Evolutionary conservation across 2,888 invertebrate species (phyloP).

Genomic region (Pelosia muscerda): DNA sequence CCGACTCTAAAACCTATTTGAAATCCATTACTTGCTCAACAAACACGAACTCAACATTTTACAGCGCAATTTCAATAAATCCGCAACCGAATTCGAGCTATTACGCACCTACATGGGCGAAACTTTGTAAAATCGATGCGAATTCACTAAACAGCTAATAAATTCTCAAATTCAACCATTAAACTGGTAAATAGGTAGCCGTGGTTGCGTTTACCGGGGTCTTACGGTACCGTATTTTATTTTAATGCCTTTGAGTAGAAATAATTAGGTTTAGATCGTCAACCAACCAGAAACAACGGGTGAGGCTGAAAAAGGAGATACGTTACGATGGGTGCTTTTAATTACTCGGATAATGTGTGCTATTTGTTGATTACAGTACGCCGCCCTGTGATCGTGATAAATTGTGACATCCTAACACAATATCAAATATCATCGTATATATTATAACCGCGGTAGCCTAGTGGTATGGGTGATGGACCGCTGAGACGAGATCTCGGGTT

Average conservation of each 20-base stretch:
- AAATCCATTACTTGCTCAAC: constrained; percentile 17
- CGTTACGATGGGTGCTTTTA: not conserved
- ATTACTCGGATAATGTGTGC: not conserved
- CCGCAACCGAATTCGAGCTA: constrained; percentile 20
- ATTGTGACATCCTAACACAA: no score
- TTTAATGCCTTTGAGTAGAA: constrained; percentile 33
- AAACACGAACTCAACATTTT: constrained; percentile 24
- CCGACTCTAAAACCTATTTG: constrained; percentile 17
- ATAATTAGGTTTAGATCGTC: constrained; percentile 41
- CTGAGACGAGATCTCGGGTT: no score
- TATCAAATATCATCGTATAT: no score
- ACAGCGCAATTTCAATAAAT: constrained; percentile 28
- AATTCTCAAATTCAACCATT: constrained; percentile 45
- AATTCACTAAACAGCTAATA: constrained; percentile 49
- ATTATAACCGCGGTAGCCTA: no score
- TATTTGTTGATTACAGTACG: not conserved
- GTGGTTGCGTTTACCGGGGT: constrained; percentile 26
- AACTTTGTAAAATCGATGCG: constrained; percentile 39
- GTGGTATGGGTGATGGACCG: no score
- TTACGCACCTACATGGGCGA: constrained; percentile 33
- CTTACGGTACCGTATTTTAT: constrained; percentile 46
- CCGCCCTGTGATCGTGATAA: no score
- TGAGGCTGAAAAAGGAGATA: constrained; percentile 17
- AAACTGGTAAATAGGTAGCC: constrained; percentile 50
- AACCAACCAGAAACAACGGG: constrained; percentile 40